Evolutionary conservation across 1,140 invertebrate genomes (phyloP).

Genomic region (Drosophila virilis): DNA sequence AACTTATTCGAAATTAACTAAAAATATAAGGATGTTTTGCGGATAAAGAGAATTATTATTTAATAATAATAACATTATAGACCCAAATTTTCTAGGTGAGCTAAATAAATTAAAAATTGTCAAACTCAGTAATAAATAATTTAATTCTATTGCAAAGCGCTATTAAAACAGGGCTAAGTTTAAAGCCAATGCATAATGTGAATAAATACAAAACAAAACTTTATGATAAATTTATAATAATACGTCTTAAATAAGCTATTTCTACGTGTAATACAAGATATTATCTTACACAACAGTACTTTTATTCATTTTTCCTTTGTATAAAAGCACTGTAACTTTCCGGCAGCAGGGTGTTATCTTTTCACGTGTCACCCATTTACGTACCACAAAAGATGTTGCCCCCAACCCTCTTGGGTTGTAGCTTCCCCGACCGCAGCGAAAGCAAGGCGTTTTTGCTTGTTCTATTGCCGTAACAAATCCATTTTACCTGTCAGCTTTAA

Average conservation of each 20-base stretch:
- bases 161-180: too few species aligned
- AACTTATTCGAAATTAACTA: too few species aligned
- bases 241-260: not conserved
- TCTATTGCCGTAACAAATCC: constrained; percentile 78
- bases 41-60: too few species aligned
- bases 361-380: constrained; percentile 31
- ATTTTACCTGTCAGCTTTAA: constrained; percentile 80
- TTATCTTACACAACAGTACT: not conserved
- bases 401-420: not conserved
- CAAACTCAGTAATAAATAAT: too few species aligned
- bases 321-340: constrained; percentile 8
- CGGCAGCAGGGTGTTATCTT: constrained; percentile 27
- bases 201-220: too few species aligned
- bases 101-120: too few species aligned
- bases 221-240: not conserved
- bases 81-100: too few species aligned
- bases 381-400: not conserved
- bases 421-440: not conserved
- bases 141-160: too few species aligned
- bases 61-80: too few species aligned
- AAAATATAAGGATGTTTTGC: too few species aligned
- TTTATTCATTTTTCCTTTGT: not conserved
- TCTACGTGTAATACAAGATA: not conserved
- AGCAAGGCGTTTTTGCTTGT: constrained; percentile 45
- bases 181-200: too few species aligned